A percentile compares a stretch with the other conserved stretches of the same genome.
Conservation (phyloP, 2,797 vertebrate genomes). For the Vireo griseus region DNA sequence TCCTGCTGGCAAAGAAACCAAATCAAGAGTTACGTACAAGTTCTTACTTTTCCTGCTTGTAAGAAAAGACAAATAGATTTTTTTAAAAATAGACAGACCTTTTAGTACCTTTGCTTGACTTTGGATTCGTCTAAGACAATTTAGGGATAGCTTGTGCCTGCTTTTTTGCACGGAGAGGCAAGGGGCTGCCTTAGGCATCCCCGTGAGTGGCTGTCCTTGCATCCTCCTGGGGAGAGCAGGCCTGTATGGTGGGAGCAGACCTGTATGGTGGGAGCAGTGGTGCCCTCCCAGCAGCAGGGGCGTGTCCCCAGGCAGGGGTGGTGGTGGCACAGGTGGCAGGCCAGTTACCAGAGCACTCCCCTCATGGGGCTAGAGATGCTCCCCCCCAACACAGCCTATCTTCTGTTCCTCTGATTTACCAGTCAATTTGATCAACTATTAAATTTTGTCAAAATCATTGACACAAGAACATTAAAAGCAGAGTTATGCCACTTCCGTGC, state of each 20-base stretch:
- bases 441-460: constrained; percentile 40
- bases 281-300: not conserved
- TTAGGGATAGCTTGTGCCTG: not conserved
- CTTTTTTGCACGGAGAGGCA: not conserved
- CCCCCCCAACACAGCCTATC: rapidly evolving
- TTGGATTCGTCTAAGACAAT: not conserved
- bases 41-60: not conserved
- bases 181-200: not conserved
- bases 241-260: rapidly evolving
- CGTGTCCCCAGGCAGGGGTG: not conserved
- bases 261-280: rapidly evolving
- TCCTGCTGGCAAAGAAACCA: not conserved
- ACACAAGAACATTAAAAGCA: constrained; percentile 29
- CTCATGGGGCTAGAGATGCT: rapidly evolving
- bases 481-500: not conserved
- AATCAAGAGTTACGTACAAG: not conserved
- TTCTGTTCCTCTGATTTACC: not conserved
- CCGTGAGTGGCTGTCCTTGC: not conserved
- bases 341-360: rapidly evolving
- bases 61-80: not conserved
- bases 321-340: not conserved
- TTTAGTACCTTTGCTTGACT: not conserved
- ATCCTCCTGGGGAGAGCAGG: rapidly evolving
- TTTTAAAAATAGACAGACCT: rapidly evolving
- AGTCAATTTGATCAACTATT: constrained; percentile 17